These are phyloP conservation scores for Scelioninae gen. 1 DNA, from an alignment of 2,888 invertebrate genomes.

Conservation along the genomic window DNA sequence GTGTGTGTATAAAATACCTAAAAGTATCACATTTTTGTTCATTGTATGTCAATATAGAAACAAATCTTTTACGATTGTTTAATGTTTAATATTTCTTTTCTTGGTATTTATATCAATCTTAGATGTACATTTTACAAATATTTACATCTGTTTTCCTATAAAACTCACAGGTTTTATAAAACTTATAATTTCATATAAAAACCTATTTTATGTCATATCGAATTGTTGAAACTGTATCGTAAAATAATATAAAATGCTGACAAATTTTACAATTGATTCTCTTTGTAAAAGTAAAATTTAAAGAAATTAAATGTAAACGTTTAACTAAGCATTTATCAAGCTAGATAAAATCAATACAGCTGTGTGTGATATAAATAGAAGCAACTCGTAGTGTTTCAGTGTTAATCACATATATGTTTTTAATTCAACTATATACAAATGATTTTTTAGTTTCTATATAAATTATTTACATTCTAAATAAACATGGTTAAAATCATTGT, in stretches of 20 bases:
- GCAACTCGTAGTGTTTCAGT: constrained; percentile 33
- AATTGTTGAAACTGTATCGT: constrained; percentile 1
- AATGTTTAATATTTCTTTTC: too few species aligned
- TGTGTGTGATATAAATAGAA: constrained; percentile 45
- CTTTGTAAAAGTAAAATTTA: constrained; percentile 3
- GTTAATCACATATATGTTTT: constrained; percentile 26
- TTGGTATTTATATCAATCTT: too few species aligned
- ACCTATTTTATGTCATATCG: constrained; percentile 8
- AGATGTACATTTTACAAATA: neutral
- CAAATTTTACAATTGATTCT: neutral
- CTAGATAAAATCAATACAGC: constrained; percentile 49
- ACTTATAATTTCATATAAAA: neutral
- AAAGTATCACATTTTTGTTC: too few species aligned
- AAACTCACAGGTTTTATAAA: neutral
- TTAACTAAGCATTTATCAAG: constrained; percentile 37
- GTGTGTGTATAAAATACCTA: neutral
- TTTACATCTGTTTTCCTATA: neutral
- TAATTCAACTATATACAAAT: constrained; percentile 3
- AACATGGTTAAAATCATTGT: too few species aligned
- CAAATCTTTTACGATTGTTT: too few species aligned
- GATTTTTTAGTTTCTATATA: neutral
- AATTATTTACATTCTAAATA: too few species aligned
- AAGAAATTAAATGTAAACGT: constrained; percentile 22
- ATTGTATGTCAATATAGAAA: too few species aligned
- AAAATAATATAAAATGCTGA: constrained; percentile 5